Evolutionary conservation across 2,888 invertebrate genomes (phyloP).

Genomic region (Eristalis intricaria): DNA sequence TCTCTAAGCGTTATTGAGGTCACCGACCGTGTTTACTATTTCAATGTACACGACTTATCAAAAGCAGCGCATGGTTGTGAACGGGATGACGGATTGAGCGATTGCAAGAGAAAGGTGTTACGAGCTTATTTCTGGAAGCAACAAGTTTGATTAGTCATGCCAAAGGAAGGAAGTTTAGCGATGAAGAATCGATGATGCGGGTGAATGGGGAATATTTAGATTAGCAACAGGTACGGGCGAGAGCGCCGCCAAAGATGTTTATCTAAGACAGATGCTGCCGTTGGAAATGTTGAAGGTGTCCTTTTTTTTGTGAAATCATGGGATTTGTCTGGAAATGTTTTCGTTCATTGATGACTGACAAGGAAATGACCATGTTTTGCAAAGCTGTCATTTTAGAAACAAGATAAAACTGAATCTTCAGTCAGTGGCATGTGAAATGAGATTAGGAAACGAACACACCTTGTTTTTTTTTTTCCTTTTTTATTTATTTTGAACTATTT

Average conservation of each 20-base stretch:
- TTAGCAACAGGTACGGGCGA: neutral
- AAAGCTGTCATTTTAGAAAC: too few species aligned
- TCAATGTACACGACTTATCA: slow-evolving; percentile 63
- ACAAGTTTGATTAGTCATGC: slow-evolving; percentile 31
- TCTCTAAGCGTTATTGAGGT: slow-evolving; percentile 64
- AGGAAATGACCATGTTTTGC: too few species aligned
- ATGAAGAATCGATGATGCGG: neutral
- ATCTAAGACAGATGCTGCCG: neutral
- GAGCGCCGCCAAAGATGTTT: neutral
- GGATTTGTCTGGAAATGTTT: neutral
- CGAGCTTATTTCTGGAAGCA: slow-evolving; percentile 47
- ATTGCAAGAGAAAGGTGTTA: slow-evolving; percentile 58
- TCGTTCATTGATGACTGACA: too few species aligned
- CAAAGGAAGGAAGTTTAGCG: slow-evolving; percentile 24
- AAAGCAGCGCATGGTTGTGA: slow-evolving; percentile 28
- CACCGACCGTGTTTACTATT: slow-evolving; percentile 69
- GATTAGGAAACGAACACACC: too few species aligned
- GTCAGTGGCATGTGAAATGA: too few species aligned
- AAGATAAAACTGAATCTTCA: too few species aligned
- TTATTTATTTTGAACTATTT: too few species aligned
- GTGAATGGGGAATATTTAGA: neutral
- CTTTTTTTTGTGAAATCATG: neutral
- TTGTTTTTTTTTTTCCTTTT: too few species aligned
- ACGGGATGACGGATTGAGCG: slow-evolving; percentile 57
- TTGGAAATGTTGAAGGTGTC: neutral